phyloP scores from a whole-genome alignment of 92 coral and sea anemone genomes.

The Anthopleura xanthogrammica region DNA sequence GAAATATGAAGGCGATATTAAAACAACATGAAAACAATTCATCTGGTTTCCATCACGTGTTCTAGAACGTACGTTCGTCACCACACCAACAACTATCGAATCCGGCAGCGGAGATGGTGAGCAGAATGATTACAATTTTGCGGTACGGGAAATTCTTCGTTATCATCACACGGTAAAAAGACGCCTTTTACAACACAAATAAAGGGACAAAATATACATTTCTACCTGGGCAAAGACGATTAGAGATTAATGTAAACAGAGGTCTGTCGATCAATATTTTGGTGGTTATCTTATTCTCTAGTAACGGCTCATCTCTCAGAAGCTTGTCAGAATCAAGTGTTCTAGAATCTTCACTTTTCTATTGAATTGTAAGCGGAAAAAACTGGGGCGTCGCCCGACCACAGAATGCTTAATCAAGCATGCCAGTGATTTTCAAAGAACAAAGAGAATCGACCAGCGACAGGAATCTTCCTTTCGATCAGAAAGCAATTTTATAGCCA shows the following conservation, averaged over 20 bases:
- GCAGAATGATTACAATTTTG: not conserved
- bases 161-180: no score
- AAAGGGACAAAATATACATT: not conserved
- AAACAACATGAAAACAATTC: not conserved
- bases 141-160: no score
- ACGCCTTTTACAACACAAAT: not conserved
- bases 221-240: not conserved
- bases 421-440: not conserved
- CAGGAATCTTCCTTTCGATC: not conserved
- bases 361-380: not conserved
- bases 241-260: not conserved
- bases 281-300: not conserved
- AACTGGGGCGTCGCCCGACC: not conserved
- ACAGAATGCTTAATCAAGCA: not conserved
- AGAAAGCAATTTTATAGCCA: not conserved
- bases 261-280: not conserved
- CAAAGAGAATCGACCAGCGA: not conserved
- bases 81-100: not conserved
- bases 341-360: not conserved
- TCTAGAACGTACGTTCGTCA: not conserved
- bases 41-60: not conserved
- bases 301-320: not conserved
- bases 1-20: not conserved
- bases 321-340: not conserved
- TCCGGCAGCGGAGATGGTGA: no score